A percentile compares a stretch with the other conserved stretches of the same genome.
Conservation (phyloP, 2,797 vertebrate genomes). For the Phataginus tricuspis region DNA sequence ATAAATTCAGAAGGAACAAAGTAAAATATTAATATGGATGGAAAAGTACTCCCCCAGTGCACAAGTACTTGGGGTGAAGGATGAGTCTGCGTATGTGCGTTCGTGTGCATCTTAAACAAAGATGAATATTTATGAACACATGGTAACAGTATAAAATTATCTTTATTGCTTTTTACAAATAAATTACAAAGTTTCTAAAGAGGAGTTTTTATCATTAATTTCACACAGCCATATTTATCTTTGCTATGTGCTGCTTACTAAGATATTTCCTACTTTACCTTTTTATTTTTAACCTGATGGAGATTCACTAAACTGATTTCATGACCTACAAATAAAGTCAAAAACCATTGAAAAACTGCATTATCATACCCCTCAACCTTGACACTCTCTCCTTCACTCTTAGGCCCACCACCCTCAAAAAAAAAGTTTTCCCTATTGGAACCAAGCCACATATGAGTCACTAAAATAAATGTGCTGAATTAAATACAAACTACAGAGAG, state of each 20-base stretch:
- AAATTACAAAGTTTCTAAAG: no score
- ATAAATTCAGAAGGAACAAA: slow-evolving; percentile 26
- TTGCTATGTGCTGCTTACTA: background rate
- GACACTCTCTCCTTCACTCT: background rate
- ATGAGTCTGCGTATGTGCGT: background rate
- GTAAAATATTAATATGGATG: slow-evolving; percentile 5
- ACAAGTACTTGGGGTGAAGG: background rate
- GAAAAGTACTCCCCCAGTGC: background rate
- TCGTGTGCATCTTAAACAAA: background rate
- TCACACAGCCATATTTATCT: background rate
- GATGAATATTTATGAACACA: background rate
- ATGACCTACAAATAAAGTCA: background rate
- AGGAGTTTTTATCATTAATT: background rate
- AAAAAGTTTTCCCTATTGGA: background rate
- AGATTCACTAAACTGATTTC: background rate
- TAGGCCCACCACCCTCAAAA: background rate
- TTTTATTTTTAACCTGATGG: background rate
- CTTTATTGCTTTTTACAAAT: background rate
- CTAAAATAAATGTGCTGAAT: background rate
- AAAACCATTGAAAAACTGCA: background rate
- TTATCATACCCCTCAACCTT: background rate
- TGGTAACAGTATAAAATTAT: background rate
- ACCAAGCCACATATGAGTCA: background rate
- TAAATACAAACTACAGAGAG: background rate
- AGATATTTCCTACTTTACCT: background rate